Conservation (phyloP, 2,888 invertebrate species). For the Neuroscelio doddi region DNA sequence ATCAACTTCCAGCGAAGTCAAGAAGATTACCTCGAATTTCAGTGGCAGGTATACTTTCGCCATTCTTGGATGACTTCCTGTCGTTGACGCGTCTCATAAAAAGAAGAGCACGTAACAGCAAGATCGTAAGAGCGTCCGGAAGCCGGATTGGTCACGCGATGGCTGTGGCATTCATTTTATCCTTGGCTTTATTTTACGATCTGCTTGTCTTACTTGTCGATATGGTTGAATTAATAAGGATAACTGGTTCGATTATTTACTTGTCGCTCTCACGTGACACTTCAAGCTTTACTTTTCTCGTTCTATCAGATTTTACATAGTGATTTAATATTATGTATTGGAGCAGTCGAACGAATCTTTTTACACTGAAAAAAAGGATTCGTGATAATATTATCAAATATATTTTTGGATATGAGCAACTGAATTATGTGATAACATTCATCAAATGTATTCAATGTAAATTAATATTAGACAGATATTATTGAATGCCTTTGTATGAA, state of each 20-base stretch:
- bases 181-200: constrained; percentile 17
- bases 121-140: constrained; percentile 35
- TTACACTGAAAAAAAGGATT: too few species aligned
- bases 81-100: constrained; percentile 43
- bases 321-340: too few species aligned
- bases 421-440: too few species aligned
- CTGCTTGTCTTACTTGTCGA: constrained; percentile 4
- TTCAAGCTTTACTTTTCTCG: too few species aligned
- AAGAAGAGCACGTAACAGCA: constrained; percentile 33
- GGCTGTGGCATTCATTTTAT: constrained; percentile 25
- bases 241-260: constrained; percentile 10
- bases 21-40: constrained; percentile 34
- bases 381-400: too few species aligned
- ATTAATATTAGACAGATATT: too few species aligned
- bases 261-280: too few species aligned
- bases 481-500: too few species aligned
- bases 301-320: too few species aligned
- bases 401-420: too few species aligned
- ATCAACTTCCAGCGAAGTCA: constrained; percentile 27
- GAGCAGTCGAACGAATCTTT: too few species aligned
- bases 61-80: constrained; percentile 37
- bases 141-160: constrained; percentile 39
- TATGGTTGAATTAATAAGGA: constrained; percentile 9
- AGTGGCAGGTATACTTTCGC: constrained; percentile 30
- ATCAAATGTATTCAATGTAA: too few species aligned